These are phyloP conservation scores for Pyrgilauda ruficollis DNA, from an alignment of 2,113 vertebrate species.

Conservation along the genomic window DNA sequence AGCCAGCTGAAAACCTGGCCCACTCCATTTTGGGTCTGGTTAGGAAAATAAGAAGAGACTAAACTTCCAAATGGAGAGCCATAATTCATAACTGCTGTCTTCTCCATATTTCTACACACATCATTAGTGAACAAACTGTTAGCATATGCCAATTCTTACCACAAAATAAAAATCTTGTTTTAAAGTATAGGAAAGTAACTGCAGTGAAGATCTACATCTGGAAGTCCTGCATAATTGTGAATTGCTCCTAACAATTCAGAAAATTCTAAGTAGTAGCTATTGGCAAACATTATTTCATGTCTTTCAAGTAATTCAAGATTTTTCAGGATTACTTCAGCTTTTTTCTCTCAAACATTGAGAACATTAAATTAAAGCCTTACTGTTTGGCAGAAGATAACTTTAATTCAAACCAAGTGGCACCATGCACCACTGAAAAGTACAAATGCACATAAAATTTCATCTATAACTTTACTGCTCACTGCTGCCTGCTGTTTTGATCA, in stretches of 20 bases:
- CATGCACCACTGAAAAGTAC: neutral
- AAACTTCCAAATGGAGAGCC: conserved; percentile 22
- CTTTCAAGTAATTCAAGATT: neutral
- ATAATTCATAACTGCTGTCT: conserved; percentile 24
- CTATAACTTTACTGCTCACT: neutral
- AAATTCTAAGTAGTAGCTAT: neutral
- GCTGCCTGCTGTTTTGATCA: neutral
- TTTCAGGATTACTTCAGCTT: neutral
- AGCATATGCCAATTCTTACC: neutral
- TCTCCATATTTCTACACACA: neutral
- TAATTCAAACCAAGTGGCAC: neutral
- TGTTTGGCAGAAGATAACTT: neutral
- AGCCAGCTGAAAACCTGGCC: neutral
- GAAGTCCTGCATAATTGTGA: neutral
- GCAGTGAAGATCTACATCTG: neutral
- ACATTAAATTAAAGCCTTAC: neutral
- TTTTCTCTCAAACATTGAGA: neutral
- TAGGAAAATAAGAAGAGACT: conserved; percentile 11
- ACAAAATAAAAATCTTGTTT: neutral
- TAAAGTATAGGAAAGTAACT: neutral
- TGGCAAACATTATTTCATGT: neutral
- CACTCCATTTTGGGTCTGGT: neutral
- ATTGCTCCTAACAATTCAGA: conserved; percentile 1
- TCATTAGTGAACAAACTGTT: neutral
- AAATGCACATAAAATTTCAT: neutral